Evolutionary conservation across 2,888 invertebrate species (phyloP).

Genomic region (Amiota communis): DNA sequence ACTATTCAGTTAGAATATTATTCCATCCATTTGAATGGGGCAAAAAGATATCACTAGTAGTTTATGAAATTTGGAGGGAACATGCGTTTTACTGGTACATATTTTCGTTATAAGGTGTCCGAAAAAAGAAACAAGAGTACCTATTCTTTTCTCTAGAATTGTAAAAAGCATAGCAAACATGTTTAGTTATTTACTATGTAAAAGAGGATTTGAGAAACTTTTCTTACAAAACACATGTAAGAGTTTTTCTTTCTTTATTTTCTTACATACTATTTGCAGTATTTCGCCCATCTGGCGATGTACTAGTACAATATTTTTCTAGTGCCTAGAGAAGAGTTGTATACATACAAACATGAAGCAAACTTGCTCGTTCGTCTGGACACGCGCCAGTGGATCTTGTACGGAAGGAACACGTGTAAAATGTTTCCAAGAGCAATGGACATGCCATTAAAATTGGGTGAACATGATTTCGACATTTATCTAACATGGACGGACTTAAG

Average conservation of each 20-base stretch:
- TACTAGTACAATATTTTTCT: too few relatives aligned
- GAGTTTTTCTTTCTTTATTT: neutral
- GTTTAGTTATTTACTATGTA: too few relatives aligned
- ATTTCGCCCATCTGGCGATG: neutral
- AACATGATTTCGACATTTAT: constrained; percentile 46
- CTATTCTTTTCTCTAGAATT: too few relatives aligned
- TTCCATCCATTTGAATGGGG: too few relatives aligned
- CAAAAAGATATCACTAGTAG: too few relatives aligned
- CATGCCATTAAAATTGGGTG: constrained; percentile 47
- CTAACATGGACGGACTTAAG: constrained; percentile 41
- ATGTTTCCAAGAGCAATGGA: constrained; percentile 41
- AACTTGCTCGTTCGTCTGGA: constrained; percentile 24
- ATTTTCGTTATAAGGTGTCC: too few relatives aligned
- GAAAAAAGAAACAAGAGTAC: too few relatives aligned
- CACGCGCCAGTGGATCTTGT: constrained; percentile 29
- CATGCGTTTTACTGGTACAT: too few relatives aligned
- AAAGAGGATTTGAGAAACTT: too few relatives aligned
- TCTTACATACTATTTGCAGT: neutral
- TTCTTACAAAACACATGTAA: constrained; percentile 1
- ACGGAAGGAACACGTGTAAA: constrained; percentile 36
- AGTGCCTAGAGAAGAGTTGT: neutral
- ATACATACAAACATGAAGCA: neutral
- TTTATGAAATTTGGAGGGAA: too few relatives aligned
- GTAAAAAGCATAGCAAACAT: too few relatives aligned
- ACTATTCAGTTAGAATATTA: too few relatives aligned